These are phyloP conservation scores for Fukomys damarensis DNA, from an alignment of 2,113 vertebrate species.

Conservation along the genomic window DNA sequence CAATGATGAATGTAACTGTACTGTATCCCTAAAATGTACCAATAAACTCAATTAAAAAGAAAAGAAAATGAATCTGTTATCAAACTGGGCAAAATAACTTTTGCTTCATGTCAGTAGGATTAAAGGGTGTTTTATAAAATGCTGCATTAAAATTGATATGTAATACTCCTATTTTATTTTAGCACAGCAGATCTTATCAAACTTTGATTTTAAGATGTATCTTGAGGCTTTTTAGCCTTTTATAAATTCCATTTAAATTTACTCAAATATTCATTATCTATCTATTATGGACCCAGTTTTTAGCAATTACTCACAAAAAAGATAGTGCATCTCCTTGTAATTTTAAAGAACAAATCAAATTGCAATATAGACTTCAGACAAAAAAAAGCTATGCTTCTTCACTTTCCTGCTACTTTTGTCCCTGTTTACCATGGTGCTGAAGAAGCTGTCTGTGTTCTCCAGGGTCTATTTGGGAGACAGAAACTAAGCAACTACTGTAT, in stretches of 20 bases:
- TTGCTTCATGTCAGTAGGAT: neutral
- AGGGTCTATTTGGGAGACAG: neutral
- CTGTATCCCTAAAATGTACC: too few species aligned
- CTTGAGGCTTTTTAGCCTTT: slow-evolving; percentile 29
- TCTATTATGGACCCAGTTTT: neutral
- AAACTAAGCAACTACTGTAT: neutral
- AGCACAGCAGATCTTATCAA: neutral
- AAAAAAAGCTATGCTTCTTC: neutral
- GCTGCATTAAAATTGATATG: slow-evolving; percentile 42
- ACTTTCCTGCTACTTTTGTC: neutral
- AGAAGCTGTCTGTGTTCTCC: neutral
- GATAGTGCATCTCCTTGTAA: neutral
- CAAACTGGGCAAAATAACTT: slow-evolving; percentile 49
- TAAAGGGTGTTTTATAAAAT: slow-evolving; percentile 52
- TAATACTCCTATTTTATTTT: slow-evolving; percentile 13
- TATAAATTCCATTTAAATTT: slow-evolving; percentile 26
- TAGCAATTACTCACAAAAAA: neutral
- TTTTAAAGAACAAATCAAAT: slow-evolving; percentile 9
- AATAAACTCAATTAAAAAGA: too few species aligned
- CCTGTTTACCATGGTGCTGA: neutral
- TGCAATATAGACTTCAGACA: neutral
- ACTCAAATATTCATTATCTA: slow-evolving; percentile 31
- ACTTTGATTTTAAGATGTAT: slow-evolving; percentile 8
- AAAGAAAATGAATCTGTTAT: slow-evolving; percentile 56
- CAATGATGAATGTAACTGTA: too few species aligned